These are phyloP conservation scores for Myotis daubentonii DNA, from an alignment of 2,797 vertebrate species.

Conservation along the genomic window DNA sequence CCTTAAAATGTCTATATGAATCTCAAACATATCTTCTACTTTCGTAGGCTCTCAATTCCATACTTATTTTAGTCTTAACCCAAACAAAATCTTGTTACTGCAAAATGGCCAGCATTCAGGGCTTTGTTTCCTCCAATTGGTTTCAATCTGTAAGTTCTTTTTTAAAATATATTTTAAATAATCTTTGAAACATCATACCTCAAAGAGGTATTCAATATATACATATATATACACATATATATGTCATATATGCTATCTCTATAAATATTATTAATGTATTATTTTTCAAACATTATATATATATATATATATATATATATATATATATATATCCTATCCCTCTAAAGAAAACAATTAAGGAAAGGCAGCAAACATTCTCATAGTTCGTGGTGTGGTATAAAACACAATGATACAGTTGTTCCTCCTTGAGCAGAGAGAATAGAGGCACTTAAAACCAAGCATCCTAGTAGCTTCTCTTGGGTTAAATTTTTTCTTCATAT, in stretches of 20 bases:
- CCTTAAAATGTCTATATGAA: slow-evolving; percentile 30
- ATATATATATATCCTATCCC: not conserved
- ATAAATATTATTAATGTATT: not conserved
- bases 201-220: slow-evolving; percentile 19
- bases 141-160: not conserved
- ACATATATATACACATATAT: not conserved
- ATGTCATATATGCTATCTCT: not conserved
- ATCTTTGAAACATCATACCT: slow-evolving; percentile 42
- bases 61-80: not conserved
- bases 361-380: slow-evolving; percentile 33
- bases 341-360: slow-evolving; percentile 37
- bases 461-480: slow-evolving; percentile 39
- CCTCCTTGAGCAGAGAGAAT: slow-evolving; percentile 32
- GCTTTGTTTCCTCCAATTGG: not conserved
- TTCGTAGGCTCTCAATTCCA: not conserved
- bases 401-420: not conserved
- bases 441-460: slow-evolving; percentile 58
- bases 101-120: not conserved
- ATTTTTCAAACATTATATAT: not conserved
- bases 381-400: not conserved
- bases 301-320: not conserved
- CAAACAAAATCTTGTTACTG: slow-evolving; percentile 28
- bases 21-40: not conserved
- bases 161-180: not conserved
- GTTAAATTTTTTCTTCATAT: slow-evolving; percentile 52